Evolutionary conservation across 2,113 vertebrate species (phyloP), one percentile per base, ranked within the genome.

Genomic region (Hypanus sabinus): DNA sequence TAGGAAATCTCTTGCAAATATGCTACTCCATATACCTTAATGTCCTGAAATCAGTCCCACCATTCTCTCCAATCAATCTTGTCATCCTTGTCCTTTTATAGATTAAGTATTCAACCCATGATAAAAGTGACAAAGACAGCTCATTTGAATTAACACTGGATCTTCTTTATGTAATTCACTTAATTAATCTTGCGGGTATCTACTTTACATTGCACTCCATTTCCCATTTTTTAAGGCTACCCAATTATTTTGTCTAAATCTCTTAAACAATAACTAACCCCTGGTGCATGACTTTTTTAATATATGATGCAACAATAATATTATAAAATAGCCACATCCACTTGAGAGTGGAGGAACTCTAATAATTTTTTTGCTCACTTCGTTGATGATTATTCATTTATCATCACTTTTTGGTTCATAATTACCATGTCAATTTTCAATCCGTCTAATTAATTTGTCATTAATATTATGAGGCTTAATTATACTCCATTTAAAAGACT

Each of bases 231-330:
- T 60, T 60, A 30, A 60, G 22, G 30, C 27, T 55, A 60, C 60
- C 57, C 55, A 60, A 87, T 87, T 81, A 87, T 60, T 87, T 87
- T 87, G 55, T 87, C 83, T 10, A 87, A 87, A 87, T 60, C 83
- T 55, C 24, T 24, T 60, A 57, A 30, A 27, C 27, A 30, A 87
- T 87, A 38, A 27, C 38, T 57, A 85, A 24, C 11, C 55, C 24
- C 83, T 27, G 30, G 4, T 87, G 83, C 2, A 87, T 22, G 11
- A 85, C n/a, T 85, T 22, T 22, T 55, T 85, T 57, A 85, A 11
- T 60, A 27, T 55, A n/a, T 11, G 46, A 11, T 12, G 83, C 83
- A 60, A 85, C 81, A 57, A 57, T 46, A 85, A 85, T 85, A 85
- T 85, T 57, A 57, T 24, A 60, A 57, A 87, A 57, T 57, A 24